Conservation (phyloP, 2,888 invertebrate genomes). For the Omphaloscelis lunosa region DNA sequence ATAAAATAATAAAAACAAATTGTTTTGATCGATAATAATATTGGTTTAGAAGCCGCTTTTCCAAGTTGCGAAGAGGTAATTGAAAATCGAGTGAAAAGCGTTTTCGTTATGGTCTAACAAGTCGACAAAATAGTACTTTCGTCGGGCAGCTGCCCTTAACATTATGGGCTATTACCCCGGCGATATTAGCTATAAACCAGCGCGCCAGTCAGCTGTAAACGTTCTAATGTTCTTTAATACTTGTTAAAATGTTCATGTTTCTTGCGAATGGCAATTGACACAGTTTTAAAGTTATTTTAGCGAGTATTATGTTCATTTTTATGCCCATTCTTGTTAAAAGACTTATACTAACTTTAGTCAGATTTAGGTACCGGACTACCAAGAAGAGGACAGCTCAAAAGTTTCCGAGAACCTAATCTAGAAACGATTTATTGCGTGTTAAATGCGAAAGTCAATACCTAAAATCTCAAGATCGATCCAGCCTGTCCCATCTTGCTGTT, state of each 20-base stretch:
- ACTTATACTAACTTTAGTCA: not conserved
- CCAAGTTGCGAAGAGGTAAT: slow-evolving; percentile 69
- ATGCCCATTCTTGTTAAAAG: not conserved
- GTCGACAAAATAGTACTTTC: slow-evolving; percentile 75
- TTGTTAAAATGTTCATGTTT: slow-evolving; percentile 40
- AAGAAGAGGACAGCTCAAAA: not conserved
- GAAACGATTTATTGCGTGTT: not conserved
- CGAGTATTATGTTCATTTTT: not conserved
- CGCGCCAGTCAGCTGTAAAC: slow-evolving; percentile 37
- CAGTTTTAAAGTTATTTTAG: slow-evolving; percentile 20
- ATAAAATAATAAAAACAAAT: slow-evolving; percentile 51
- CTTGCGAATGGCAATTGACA: slow-evolving; percentile 37
- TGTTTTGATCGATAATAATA: slow-evolving; percentile 38
- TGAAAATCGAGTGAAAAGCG: slow-evolving; percentile 83
- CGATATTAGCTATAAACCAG: slow-evolving; percentile 45
- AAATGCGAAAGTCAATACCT: no score
- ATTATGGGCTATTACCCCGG: slow-evolving; percentile 73
- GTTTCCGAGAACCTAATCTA: no score
- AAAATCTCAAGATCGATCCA: no score
- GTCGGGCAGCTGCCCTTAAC: slow-evolving; percentile 77
- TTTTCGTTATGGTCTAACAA: slow-evolving; percentile 75
- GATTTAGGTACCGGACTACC: not conserved
- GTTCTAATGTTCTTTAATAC: slow-evolving; percentile 42
- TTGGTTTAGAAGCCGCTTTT: slow-evolving; percentile 48
- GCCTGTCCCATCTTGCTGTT: no score